A percentile compares a stretch with the other conserved stretches of the same genome.
These are phyloP conservation scores for Melinaea marsaeus DNA, from an alignment of 2,888 invertebrate species.

Conservation along the genomic window DNA sequence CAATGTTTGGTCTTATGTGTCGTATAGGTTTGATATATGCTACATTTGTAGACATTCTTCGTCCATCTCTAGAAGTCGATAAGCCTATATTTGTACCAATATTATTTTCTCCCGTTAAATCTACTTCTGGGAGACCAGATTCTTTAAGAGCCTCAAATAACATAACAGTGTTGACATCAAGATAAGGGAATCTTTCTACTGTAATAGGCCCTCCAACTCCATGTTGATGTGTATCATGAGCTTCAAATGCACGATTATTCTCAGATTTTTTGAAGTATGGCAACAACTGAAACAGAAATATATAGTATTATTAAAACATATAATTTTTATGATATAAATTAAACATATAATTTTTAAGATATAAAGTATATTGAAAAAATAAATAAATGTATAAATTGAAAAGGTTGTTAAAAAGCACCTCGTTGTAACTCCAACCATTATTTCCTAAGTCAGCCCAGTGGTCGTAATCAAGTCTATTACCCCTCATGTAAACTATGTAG, in stretches of 20 bases:
- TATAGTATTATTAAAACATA: background rate
- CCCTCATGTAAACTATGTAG: slow-evolving; percentile 81
- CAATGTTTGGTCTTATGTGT: slow-evolving; percentile 69
- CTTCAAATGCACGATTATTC: slow-evolving; percentile 77
- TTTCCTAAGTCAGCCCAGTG: slow-evolving; percentile 81
- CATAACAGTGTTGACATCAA: slow-evolving; percentile 77
- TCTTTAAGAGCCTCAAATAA: slow-evolving; percentile 80
- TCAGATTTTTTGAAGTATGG: slow-evolving; percentile 85
- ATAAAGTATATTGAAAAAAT: too few relatives aligned
- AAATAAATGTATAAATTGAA: background rate
- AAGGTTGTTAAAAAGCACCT: slow-evolving; percentile 49
- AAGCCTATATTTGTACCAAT: slow-evolving; percentile 80
- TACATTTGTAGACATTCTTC: slow-evolving; percentile 78
- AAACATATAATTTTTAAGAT: too few relatives aligned
- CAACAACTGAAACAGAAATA: slow-evolving; percentile 65
- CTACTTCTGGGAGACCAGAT: slow-evolving; percentile 77
- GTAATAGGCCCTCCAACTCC: slow-evolving; percentile 79
- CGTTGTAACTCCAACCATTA: slow-evolving; percentile 79
- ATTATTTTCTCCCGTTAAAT: slow-evolving; percentile 77
- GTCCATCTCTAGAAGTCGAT: slow-evolving; percentile 79
- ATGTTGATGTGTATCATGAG: slow-evolving; percentile 77
- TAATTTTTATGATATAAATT: background rate
- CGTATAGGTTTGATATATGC: slow-evolving; percentile 84
- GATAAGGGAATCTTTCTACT: slow-evolving; percentile 80
- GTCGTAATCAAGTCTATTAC: slow-evolving; percentile 80